Conservation (phyloP, 2,888 invertebrate genomes). For the Cantharis rustica region DNA sequence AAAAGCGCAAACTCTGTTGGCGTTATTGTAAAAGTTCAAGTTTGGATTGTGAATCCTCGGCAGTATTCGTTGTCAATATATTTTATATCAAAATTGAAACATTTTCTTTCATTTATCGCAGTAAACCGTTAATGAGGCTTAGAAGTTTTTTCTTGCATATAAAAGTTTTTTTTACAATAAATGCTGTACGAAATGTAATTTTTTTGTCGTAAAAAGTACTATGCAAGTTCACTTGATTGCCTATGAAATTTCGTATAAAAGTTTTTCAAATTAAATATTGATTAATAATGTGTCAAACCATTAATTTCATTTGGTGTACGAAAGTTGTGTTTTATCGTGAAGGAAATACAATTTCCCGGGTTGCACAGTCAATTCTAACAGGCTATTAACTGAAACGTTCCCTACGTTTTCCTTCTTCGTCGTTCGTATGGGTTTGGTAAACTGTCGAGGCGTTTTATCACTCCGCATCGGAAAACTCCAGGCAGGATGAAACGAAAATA, state of each 20-base stretch:
- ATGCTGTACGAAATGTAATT: background rate
- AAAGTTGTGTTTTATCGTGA: conserved; percentile 36
- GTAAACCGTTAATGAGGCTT: background rate
- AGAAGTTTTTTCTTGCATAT: background rate
- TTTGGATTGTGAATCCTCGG: conserved; percentile 5
- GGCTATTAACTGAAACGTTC: conserved; percentile 8
- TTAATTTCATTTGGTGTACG: background rate
- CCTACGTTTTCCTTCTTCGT: conserved; percentile 29
- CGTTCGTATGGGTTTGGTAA: conserved; percentile 17
- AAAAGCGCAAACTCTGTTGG: conserved; percentile 32
- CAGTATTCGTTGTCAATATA: conserved; percentile 3
- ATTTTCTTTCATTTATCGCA: background rate
- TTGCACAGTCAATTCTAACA: conserved; percentile 33
- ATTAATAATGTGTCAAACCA: background rate
- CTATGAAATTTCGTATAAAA: background rate
- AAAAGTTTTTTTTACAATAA: background rate
- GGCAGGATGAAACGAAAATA: conserved; percentile 32
- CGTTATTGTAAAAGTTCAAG: conserved; percentile 12
- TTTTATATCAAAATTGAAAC: background rate
- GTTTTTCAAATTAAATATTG: background rate
- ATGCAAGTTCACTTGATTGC: background rate
- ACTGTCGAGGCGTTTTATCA: conserved; percentile 28
- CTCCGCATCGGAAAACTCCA: conserved; percentile 26
- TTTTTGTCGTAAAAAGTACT: background rate
- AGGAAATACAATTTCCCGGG: conserved; percentile 46